phyloP scores from a whole-genome alignment of 2,797 vertebrate species.

The Mareca strepera region DNA sequence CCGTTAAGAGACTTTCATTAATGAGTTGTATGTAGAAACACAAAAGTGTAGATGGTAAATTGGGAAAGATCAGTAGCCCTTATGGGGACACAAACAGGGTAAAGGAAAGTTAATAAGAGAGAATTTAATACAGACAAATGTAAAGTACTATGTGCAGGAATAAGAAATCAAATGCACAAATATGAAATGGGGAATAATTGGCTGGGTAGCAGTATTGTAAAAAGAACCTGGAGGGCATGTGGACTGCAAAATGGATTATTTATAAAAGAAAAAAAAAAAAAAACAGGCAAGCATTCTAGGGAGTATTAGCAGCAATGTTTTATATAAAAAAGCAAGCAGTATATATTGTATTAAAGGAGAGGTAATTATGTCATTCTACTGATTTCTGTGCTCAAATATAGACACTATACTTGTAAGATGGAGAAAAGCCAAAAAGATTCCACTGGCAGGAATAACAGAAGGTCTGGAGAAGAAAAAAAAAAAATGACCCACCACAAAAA shows the following conservation, averaged over 20 bases:
- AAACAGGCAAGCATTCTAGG: background rate
- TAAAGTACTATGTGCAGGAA: background rate
- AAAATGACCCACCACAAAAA: background rate
- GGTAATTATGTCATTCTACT: background rate
- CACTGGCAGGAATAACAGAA: background rate
- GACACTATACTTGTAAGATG: rapidly evolving
- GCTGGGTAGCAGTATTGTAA: background rate
- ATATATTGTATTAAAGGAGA: background rate
- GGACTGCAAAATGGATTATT: background rate
- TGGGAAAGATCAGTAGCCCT: background rate
- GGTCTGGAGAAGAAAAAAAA: background rate
- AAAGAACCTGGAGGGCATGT: constrained; percentile 14
- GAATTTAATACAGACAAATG: constrained; percentile 40
- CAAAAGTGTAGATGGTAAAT: background rate
- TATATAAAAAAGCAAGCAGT: background rate
- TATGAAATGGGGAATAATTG: constrained; percentile 36
- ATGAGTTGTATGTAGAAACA: background rate
- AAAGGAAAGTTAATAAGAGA: background rate
- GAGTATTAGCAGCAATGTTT: background rate
- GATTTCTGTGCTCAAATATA: background rate
- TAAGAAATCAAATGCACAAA: constrained; percentile 43
- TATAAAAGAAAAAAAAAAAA: background rate
- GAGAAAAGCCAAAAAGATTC: background rate
- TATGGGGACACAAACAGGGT: background rate
- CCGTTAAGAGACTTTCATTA: background rate